phyloP scores from a whole-genome alignment of 2,888 invertebrate genomes.

The Volucella inanis region DNA sequence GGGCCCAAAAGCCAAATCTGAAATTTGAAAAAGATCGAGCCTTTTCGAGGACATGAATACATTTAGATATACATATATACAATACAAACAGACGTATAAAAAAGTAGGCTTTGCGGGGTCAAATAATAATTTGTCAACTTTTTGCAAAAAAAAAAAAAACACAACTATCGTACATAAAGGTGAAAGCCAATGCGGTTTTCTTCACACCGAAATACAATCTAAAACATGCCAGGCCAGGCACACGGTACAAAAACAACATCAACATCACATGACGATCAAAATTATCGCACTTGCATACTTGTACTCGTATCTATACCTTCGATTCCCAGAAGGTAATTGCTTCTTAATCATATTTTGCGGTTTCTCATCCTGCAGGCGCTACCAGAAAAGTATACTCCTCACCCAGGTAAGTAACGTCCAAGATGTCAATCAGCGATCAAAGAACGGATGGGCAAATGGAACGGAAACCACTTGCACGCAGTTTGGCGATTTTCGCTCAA shows the following conservation, averaged over 20 bases:
- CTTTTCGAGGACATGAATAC: no score
- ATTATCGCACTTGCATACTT: slow-evolving; percentile 51
- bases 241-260: slow-evolving; percentile 10
- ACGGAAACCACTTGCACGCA: slow-evolving; percentile 70
- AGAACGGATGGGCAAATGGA: slow-evolving; percentile 38
- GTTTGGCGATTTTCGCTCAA: slow-evolving; percentile 66
- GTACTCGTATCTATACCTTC: not conserved
- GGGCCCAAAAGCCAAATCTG: no score
- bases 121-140: no score
- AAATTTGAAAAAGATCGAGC: no score
- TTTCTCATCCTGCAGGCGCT: slow-evolving; percentile 65
- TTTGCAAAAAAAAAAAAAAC: no score
- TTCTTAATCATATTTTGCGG: slow-evolving; percentile 73
- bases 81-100: no score
- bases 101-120: no score
- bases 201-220: no score
- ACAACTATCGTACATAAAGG: not conserved
- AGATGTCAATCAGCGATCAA: slow-evolving; percentile 72
- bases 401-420: slow-evolving; percentile 60
- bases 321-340: slow-evolving; percentile 64
- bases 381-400: slow-evolving; percentile 47
- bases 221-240: no score
- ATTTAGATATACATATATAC: no score
- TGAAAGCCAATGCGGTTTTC: slow-evolving; percentile 7
- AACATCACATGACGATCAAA: slow-evolving; percentile 56